Percentiles rank a stretch among this genome's conserved stretches.
Conservation (phyloP, 2,888 invertebrate genomes). For the Parnassius smintheus region DNA sequence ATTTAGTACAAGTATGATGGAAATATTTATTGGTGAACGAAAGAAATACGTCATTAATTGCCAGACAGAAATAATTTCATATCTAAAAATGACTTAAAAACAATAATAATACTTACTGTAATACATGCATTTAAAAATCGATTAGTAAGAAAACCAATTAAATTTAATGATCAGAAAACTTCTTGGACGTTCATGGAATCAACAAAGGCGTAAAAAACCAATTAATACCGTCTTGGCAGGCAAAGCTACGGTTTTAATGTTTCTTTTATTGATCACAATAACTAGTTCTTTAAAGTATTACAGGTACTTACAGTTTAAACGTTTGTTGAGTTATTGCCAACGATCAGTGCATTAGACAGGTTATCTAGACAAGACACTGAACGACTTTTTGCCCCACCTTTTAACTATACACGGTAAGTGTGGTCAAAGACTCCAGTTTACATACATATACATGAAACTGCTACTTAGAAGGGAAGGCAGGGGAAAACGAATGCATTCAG, state of each 20-base stretch:
- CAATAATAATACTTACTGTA: neutral
- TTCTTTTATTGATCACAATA: slow-evolving; percentile 43
- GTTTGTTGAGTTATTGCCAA: slow-evolving; percentile 22
- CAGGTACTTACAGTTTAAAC: slow-evolving; percentile 44
- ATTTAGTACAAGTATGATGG: too few relatives aligned
- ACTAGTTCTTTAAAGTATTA: slow-evolving; percentile 40
- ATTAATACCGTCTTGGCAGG: slow-evolving; percentile 27
- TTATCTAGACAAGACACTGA: slow-evolving; percentile 35
- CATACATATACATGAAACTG: slow-evolving; percentile 22
- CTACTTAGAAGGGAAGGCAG: neutral
- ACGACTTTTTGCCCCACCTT: slow-evolving; percentile 46
- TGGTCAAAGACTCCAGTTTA: slow-evolving; percentile 36
- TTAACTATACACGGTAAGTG: slow-evolving; percentile 36
- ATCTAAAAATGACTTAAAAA: too few relatives aligned
- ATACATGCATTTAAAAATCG: slow-evolving; percentile 19
- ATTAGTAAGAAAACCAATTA: slow-evolving; percentile 21
- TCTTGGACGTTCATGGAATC: slow-evolving; percentile 15
- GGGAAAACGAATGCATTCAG: too few relatives aligned
- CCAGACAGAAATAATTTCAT: too few relatives aligned
- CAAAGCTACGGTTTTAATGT: slow-evolving; percentile 38
- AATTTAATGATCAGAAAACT: slow-evolving; percentile 26
- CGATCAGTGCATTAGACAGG: slow-evolving; percentile 32
- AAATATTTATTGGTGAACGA: too few relatives aligned
- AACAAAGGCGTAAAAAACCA: slow-evolving; percentile 23
- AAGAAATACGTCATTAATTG: too few relatives aligned